Base-by-base conservation (phyloP, 2,113 vertebrate species). In the Gobius niger region DNA sequence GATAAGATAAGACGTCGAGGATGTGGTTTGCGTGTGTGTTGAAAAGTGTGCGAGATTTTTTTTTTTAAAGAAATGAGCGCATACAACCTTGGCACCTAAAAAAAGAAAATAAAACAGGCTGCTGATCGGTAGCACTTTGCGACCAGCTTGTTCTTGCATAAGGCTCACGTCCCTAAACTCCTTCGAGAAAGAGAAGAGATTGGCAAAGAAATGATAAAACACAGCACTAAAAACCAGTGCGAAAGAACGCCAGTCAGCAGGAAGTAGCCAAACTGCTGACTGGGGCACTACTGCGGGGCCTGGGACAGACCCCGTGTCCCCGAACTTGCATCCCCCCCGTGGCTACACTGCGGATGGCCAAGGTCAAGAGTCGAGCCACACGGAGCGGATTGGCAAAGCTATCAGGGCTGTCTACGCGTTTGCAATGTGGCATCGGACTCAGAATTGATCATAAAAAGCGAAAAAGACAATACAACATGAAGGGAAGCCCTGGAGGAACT, bases 401-500 rank as follows among this genome's bases (percentile, higher is more conserved):
- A 61, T 83, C 50, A 47, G 78, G 52, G 75, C 60, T 44, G n/a
- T 72, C 53, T 44, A 15, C 14, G 65, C 46, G 68, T 77, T 70
- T 84, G 80, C 52, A 68, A 81, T 70, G 80, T 85, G 76, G 88
- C 83, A 85, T 78, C 78, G 76, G 72, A 82, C 82, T 79, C 3
- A 57, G 5, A 70, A 66, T 72, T 67, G 71, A 65, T 73, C 78
- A 63, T 63, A 76, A 66, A 66, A 62, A 65, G 14, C 14, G 14
- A 44, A 76, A 67, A 24, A 5, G 84, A 83, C 67, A 77, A 77
- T 85, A 81, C 85, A 79, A 89, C 44, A 87, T 76, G 87, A 83
- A 80, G 85, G 86, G 91, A 85, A 85, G 86, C 87, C 84, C 86
- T 75, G 82, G 85, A 78, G 90, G 85, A 90, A 86, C 76, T 74